phyloP scores from a whole-genome alignment of 37 sponge, comb jelly and placozoan genomes.

The Ephydatia muelleri region DNA sequence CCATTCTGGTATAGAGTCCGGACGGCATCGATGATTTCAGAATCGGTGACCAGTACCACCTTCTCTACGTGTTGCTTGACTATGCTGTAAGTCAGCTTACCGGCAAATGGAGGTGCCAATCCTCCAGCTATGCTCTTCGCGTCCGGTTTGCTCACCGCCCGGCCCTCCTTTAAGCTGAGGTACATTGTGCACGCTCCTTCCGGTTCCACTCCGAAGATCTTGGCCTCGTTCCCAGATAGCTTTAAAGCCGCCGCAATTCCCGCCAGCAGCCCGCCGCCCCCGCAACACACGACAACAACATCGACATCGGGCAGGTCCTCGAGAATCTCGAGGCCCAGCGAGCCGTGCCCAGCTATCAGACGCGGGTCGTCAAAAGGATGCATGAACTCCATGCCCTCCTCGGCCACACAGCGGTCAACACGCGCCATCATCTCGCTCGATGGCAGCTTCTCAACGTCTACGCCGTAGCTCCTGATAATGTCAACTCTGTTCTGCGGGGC shows the following conservation, averaged over 20 bases:
- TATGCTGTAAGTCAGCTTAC: conserved; percentile 35
- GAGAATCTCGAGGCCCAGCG: conserved; percentile 59
- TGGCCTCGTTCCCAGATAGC: conserved; percentile 23
- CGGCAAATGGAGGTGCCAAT: conserved; percentile 64
- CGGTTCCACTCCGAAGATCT: conserved; percentile 60
- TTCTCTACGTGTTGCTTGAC: conserved; percentile 54
- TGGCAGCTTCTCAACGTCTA: conserved; percentile 47
- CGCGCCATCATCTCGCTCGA: conserved; percentile 32
- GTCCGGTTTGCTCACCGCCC: conserved; percentile 17
- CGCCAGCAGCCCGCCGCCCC: conserved; percentile 71
- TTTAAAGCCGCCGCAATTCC: conserved; percentile 63
- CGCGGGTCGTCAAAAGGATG: conserved; percentile 66
- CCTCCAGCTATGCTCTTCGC: conserved; percentile 58
- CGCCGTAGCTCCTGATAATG: conserved; percentile 36
- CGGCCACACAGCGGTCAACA: conserved; percentile 27
- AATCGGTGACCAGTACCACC: conserved; percentile 60
- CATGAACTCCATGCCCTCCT: conserved; percentile 47
- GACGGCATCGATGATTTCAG: conserved; percentile 52
- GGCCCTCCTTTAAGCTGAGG: conserved; percentile 59
- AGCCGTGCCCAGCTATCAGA: conserved; percentile 67
- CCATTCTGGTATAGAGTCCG: conserved; percentile 39
- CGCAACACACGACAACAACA: conserved; percentile 68
- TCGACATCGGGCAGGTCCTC: conserved; percentile 48
- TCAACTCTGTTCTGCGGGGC: conserved; percentile 37
- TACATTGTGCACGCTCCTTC: conserved; percentile 65